Conservation (phyloP, 1,140 invertebrate species). For the Drosophila simulans region DNA sequence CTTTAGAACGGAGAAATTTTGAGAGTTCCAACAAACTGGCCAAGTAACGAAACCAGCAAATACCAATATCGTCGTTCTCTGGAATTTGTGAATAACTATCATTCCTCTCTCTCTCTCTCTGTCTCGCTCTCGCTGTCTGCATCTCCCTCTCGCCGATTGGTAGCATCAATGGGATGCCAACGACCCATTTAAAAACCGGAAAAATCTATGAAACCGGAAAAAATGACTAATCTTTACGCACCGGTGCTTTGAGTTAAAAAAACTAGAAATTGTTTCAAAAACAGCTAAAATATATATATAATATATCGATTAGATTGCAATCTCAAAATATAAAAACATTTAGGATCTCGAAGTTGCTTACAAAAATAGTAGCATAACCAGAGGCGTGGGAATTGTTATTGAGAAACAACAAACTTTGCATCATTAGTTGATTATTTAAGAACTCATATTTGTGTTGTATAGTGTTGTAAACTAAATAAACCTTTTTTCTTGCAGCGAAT, state of each 20-base stretch:
- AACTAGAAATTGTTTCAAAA: background rate
- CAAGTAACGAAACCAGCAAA: background rate
- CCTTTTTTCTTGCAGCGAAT: slow-evolving; percentile 5
- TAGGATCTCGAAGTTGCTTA: background rate
- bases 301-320: no score
- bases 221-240: slow-evolving; percentile 8
- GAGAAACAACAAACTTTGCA: background rate
- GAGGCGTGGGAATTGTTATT: background rate
- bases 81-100: slow-evolving; percentile 40
- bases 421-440: background rate
- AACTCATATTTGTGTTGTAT: background rate
- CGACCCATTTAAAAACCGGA: slow-evolving; percentile 29
- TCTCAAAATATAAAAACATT: background rate
- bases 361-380: background rate
- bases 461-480: no score
- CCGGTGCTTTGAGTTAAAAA: background rate
- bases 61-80: slow-evolving; percentile 22
- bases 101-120: background rate
- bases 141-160: background rate
- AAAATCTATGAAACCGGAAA: slow-evolving; percentile 14
- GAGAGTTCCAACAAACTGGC: slow-evolving; percentile 21
- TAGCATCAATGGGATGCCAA: slow-evolving; percentile 16
- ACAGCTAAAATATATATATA: no score
- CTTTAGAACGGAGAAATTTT: slow-evolving; percentile 5
- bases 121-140: no score